Percentiles rank a stretch among this genome's conserved stretches.
Evolutionary conservation across 1,140 invertebrate species (phyloP).

Genomic region (Steinernema feltiae): DNA sequence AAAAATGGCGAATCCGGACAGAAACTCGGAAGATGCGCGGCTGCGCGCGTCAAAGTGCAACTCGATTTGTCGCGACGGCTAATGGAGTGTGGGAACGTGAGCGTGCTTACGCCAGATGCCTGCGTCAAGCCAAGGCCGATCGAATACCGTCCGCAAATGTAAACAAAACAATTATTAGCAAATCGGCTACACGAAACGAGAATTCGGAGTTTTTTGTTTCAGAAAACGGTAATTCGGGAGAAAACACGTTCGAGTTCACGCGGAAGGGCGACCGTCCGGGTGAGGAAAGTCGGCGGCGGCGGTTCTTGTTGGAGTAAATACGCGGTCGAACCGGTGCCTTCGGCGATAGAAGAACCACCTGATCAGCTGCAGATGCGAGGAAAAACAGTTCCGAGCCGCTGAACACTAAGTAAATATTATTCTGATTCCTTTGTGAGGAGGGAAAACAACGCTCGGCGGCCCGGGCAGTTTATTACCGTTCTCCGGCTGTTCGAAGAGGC

Average conservation of each 20-base stretch:
- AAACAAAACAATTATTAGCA: background rate
- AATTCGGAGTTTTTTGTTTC: no score
- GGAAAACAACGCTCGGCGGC: conserved; percentile 8
- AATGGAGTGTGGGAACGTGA: conserved; percentile 7
- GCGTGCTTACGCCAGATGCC: background rate
- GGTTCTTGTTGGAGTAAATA: background rate
- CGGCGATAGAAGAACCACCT: conserved; percentile 5
- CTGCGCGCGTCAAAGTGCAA: background rate
- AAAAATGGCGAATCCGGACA: background rate
- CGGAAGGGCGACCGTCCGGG: no score
- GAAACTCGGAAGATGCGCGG: background rate
- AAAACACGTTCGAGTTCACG: no score
- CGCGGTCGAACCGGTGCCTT: background rate
- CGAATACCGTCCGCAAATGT: conserved; percentile 4
- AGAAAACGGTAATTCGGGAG: no score
- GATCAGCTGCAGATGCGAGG: conserved; percentile 13
- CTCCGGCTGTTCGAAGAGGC: background rate
- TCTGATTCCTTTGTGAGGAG: conserved; percentile 11
- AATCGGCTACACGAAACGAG: background rate
- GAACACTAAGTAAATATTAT: conserved; percentile 12
- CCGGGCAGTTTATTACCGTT: conserved; percentile 6
- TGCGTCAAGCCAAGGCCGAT: background rate
- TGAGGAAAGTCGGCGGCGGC: no score
- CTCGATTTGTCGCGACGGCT: background rate
- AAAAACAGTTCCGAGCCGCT: conserved; percentile 13